Base-by-base conservation (phyloP, 2,888 invertebrate species). In the Phytoseiulus persimilis region DNA sequence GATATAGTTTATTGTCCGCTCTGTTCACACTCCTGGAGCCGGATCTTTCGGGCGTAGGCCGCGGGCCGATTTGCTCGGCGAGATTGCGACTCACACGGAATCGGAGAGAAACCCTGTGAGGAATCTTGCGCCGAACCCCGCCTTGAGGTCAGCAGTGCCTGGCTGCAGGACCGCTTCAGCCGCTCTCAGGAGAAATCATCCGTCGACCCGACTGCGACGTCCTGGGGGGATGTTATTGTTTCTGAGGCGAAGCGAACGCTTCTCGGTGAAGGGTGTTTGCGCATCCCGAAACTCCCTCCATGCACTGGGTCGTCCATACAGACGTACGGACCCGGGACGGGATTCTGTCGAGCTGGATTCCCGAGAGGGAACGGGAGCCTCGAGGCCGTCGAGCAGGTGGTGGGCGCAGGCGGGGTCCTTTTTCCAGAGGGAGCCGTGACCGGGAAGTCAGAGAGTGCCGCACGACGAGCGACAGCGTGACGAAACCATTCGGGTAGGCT, bases 1-100 rank as follows among this genome's bases (percentile, higher is more conserved):
- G 65, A 65, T 65, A 65, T 65, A 65, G 65, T 65, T 65, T 65
- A 65, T 65, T 65, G 65, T 65, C 65, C 65, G 65, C 65, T 65
- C 65, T 65, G 65, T 65, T 65, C 65, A 65, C 65, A 65, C 65
- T 65, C 65, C 18, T 28, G 65, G 65, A 3, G 5, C 18, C 65
- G 65, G 65, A 65, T 65, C 65, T 65, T 65, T 65, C 65, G 65
- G 65, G 18, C 65, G 18, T 6, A 14, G 65, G 65, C 65, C 18
- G 65, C 65, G 28, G 28, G 18, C 65, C 65, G 65, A 65, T 65
- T 65, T 65, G 65, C 65, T 65, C 18, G 65, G 65, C 65, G 65
- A 65, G 65, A 65, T 65, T 65, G 65, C 65, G 14, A 23, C 28
- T 14, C 65, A 23, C 14, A 23, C 18, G 65, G 39, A 39, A 9